Percentiles rank a stretch among this genome's conserved stretches.
Conservation (phyloP, 2,113 vertebrate species). For the Gallinago media region DNA sequence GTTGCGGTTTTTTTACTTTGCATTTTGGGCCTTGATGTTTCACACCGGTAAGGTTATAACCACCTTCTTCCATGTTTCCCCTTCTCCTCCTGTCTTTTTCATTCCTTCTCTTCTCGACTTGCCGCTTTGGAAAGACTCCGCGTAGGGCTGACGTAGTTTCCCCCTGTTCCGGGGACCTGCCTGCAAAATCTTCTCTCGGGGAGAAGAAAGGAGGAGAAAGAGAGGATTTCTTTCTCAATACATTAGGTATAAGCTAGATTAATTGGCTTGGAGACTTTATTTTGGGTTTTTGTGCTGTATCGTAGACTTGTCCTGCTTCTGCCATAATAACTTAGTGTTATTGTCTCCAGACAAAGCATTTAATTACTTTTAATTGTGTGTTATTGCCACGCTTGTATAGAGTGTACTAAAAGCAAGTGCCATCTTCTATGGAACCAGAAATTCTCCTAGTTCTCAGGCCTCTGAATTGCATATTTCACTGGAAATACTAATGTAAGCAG, state of each 20-base stretch:
- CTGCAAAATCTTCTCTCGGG: background rate
- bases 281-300: background rate
- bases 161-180: background rate
- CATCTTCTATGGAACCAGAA: background rate
- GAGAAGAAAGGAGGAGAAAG: background rate
- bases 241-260: background rate
- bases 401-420: background rate
- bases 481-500: background rate
- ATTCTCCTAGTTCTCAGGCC: background rate
- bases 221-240: background rate
- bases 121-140: background rate
- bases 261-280: background rate
- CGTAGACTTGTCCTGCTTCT: background rate
- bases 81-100: background rate
- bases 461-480: background rate
- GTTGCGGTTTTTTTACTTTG: background rate
- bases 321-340: background rate
- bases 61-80: slow-evolving; percentile 64
- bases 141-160: background rate
- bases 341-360: background rate
- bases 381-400: background rate
- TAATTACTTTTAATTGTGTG: background rate
- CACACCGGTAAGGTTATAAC: slow-evolving; percentile 83
- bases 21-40: slow-evolving; percentile 77
- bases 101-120: slow-evolving; percentile 3